Conservation (phyloP, 2,888 invertebrate genomes). For the Meiosimyza decipiens region DNA sequence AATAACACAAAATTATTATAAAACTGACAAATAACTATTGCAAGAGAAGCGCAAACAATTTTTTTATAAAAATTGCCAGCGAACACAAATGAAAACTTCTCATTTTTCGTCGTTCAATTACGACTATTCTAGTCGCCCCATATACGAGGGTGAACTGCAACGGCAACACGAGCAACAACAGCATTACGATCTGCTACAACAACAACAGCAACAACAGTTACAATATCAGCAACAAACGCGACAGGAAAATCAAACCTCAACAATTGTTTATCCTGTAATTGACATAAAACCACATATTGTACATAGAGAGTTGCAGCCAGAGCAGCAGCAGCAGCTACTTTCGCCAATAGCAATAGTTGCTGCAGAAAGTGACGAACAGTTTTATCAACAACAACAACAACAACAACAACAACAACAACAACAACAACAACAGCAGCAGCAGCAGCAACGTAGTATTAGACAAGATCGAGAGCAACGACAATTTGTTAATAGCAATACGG, state of each 20-base stretch:
- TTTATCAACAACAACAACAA: slow-evolving; percentile 33
- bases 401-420: slow-evolving; percentile 23
- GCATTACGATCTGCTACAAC: slow-evolving; percentile 8
- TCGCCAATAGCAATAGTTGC: slow-evolving; percentile 41
- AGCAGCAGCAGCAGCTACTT: slow-evolving; percentile 33
- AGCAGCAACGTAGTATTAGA: slow-evolving; percentile 29
- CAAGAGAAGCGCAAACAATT: slow-evolving; percentile 45
- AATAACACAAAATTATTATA: slow-evolving; percentile 1
- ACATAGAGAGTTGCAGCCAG: slow-evolving; percentile 22
- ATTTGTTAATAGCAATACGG: slow-evolving; percentile 13
- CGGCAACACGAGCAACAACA: slow-evolving; percentile 17
- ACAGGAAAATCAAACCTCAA: slow-evolving; percentile 31
- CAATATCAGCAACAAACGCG: slow-evolving; percentile 37
- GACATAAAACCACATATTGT: slow-evolving; percentile 23
- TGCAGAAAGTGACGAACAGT: slow-evolving; percentile 40
- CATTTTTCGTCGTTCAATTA: slow-evolving; percentile 60
- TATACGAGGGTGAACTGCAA: slow-evolving; percentile 47
- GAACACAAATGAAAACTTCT: slow-evolving; percentile 62
- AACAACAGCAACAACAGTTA: slow-evolving; percentile 23
- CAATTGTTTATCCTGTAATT: slow-evolving; percentile 32
- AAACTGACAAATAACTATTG: slow-evolving; percentile 38
- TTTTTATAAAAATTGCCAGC: slow-evolving; percentile 54
- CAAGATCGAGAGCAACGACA: slow-evolving; percentile 27
- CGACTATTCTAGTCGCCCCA: slow-evolving; percentile 61
- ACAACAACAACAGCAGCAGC: slow-evolving; percentile 15